Conservation (phyloP, 2,797 vertebrate genomes). For the Chelonia mydas region DNA sequence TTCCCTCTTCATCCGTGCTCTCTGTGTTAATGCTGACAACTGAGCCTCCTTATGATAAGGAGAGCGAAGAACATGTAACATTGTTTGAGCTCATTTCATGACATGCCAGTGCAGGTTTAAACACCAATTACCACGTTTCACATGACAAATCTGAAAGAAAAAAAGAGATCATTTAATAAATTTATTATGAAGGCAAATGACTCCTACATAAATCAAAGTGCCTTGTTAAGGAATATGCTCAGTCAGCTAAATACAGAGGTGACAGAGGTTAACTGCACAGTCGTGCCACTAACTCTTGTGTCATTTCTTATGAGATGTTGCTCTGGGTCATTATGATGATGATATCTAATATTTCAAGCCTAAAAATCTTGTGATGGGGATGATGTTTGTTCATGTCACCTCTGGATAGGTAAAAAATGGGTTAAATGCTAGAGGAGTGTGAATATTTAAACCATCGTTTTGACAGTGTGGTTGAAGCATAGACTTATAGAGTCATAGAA, state of each 20-base stretch:
- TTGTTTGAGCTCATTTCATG: conserved; percentile 43
- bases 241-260: conserved; percentile 45
- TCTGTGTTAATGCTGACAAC: not conserved
- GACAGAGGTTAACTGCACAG: conserved; percentile 61
- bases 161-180: conserved; percentile 76
- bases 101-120: conserved; percentile 29
- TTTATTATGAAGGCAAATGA: conserved; percentile 80
- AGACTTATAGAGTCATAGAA: not conserved
- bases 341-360: not conserved
- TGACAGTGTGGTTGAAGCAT: not conserved
- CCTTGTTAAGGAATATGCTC: conserved; percentile 68
- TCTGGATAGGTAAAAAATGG: not conserved
- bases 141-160: conserved; percentile 67
- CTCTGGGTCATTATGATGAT: fast-evolving
- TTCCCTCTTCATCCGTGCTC: not conserved
- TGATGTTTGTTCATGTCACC: not conserved
- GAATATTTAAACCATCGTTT: not conserved
- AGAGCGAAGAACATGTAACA: not conserved
- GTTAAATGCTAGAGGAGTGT: not conserved
- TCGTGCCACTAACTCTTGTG: not conserved
- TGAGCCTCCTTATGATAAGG: fast-evolving
- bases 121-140: conserved; percentile 56
- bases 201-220: conserved; percentile 70
- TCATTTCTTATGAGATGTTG: not conserved
- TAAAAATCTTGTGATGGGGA: not conserved